Conservation (phyloP, 2,113 vertebrate genomes). For the Hydropotes inermis region DNA sequence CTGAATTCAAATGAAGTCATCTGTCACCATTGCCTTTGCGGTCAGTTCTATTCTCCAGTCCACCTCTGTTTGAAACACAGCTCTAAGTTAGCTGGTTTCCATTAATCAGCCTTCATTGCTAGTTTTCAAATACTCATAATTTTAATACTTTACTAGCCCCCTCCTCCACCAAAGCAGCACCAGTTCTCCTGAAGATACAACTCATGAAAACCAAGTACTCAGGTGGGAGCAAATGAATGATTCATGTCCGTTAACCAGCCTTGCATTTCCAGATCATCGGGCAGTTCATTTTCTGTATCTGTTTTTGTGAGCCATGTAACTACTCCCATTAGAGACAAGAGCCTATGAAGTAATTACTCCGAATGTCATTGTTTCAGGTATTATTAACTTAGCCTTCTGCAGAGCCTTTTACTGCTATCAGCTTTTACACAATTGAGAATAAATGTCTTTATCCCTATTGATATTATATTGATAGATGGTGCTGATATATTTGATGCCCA, state of each 20-base stretch:
- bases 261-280: slow-evolving; percentile 24
- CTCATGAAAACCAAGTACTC: background rate
- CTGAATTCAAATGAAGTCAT: background rate
- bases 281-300: slow-evolving; percentile 52
- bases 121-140: background rate
- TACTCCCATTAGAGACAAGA: background rate
- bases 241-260: background rate
- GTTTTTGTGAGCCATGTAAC: slow-evolving; percentile 59
- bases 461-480: background rate
- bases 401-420: background rate
- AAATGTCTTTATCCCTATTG: background rate
- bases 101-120: background rate
- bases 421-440: slow-evolving; percentile 17
- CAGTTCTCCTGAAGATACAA: background rate
- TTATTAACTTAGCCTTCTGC: slow-evolving; percentile 53
- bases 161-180: background rate
- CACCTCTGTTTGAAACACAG: background rate
- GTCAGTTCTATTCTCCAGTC: background rate
- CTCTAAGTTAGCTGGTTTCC: background rate
- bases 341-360: slow-evolving; percentile 45
- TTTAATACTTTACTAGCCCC: background rate
- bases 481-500: background rate
- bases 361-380: slow-evolving; percentile 34
- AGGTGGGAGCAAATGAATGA: background rate
- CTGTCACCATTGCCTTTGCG: background rate